Percentiles rank a stretch among this genome's conserved stretches.
These are phyloP conservation scores for Pemphredon lugubris DNA, from an alignment of 2,888 invertebrate genomes.

Conservation along the genomic window DNA sequence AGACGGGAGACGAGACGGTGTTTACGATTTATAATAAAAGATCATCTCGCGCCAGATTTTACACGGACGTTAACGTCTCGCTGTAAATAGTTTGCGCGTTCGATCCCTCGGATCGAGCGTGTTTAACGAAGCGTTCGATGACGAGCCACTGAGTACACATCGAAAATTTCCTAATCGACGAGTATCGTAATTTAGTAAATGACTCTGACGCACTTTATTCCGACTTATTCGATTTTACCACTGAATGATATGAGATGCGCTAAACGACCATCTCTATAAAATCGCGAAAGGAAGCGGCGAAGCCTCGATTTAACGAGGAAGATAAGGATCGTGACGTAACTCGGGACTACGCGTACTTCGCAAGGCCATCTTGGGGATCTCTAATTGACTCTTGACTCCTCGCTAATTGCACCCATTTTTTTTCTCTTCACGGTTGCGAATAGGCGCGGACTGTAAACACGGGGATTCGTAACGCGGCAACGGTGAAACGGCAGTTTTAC, in stretches of 20 bases:
- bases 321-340: slow-evolving; percentile 39
- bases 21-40: not conserved
- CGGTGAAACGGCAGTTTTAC: not conserved
- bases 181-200: too few relatives aligned
- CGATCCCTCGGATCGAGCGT: too few relatives aligned
- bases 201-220: too few relatives aligned
- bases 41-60: too few relatives aligned
- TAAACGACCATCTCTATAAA: too few relatives aligned
- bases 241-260: too few relatives aligned
- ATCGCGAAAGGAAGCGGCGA: slow-evolving; percentile 46
- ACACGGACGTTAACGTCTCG: too few relatives aligned
- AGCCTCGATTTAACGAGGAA: slow-evolving; percentile 25
- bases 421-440: slow-evolving; percentile 8
- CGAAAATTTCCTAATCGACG: too few relatives aligned
- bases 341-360: slow-evolving; percentile 12
- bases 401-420: slow-evolving; percentile 46
- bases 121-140: too few relatives aligned
- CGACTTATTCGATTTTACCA: too few relatives aligned
- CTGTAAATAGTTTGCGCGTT: too few relatives aligned
- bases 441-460: slow-evolving; percentile 13
- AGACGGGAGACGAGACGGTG: not conserved
- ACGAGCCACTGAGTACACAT: too few relatives aligned
- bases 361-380: slow-evolving; percentile 41
- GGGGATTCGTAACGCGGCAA: not conserved
- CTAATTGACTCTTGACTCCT: slow-evolving; percentile 55